phyloP scores from a whole-genome alignment of 2,888 invertebrate genomes.

The Leptarthrus brevirostris region DNA sequence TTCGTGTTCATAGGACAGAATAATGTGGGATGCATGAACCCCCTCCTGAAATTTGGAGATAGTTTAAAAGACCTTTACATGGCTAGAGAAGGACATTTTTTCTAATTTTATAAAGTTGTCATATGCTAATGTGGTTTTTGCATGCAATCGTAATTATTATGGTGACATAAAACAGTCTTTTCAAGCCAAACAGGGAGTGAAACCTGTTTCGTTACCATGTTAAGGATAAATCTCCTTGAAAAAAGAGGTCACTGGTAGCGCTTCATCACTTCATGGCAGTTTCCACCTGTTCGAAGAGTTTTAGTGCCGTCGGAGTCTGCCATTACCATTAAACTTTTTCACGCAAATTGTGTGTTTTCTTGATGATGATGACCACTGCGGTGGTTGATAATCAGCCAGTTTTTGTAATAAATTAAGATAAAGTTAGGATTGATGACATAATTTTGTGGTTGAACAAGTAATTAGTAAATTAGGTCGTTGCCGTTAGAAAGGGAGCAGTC shows the following conservation, averaged over 20 bases:
- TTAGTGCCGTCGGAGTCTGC: no score
- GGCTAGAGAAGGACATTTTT: background rate
- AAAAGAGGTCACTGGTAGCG: background rate
- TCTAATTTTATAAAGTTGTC: background rate
- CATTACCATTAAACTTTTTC: background rate
- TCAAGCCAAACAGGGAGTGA: background rate
- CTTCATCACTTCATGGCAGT: background rate
- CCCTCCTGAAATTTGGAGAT: slow-evolving; percentile 58
- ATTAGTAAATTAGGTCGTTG: slow-evolving; percentile 34
- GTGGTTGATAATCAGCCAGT: background rate
- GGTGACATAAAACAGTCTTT: no score
- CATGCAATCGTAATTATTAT: background rate
- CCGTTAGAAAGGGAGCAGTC: background rate
- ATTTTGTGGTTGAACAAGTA: slow-evolving; percentile 21
- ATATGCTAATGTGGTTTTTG: background rate
- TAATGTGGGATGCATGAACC: slow-evolving; percentile 65
- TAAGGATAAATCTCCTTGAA: no score
- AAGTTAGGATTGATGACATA: slow-evolving; percentile 13
- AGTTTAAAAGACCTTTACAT: background rate
- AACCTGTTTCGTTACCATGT: background rate
- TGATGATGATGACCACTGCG: background rate
- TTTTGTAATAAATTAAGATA: background rate
- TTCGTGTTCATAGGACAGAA: slow-evolving; percentile 75
- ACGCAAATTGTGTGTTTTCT: slow-evolving; percentile 1
- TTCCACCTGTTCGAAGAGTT: background rate